Conservation (phyloP, 2,113 vertebrate species). For the Prinia subflava region DNA sequence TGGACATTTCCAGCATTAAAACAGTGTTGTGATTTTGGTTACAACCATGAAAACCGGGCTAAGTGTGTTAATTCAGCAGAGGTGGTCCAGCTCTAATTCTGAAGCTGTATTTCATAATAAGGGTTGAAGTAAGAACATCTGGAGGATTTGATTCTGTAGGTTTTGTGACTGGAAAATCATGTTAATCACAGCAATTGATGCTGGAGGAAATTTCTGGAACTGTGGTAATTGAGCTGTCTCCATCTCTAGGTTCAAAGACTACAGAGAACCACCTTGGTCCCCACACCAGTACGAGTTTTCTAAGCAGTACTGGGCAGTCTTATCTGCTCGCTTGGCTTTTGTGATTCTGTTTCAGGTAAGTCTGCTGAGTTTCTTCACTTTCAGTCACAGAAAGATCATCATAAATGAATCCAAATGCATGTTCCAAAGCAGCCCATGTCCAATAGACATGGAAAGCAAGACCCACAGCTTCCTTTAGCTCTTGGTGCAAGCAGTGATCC, state of each 20-base stretch:
- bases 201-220: neutral
- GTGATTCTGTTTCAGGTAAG: slow-evolving; percentile 96
- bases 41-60: neutral
- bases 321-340: slow-evolving; percentile 92
- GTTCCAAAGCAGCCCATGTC: neutral
- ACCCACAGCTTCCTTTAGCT: neutral
- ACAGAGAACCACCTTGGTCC: slow-evolving; percentile 94
- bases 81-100: slow-evolving; percentile 2
- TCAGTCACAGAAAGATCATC: neutral
- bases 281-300: slow-evolving; percentile 88
- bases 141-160: neutral
- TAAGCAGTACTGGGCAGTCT: slow-evolving; percentile 93
- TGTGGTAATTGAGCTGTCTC: neutral
- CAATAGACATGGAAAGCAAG: neutral
- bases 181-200: neutral
- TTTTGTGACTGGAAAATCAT: neutral
- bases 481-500: neutral
- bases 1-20: neutral
- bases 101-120: neutral
- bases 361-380: neutral
- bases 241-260: slow-evolving; percentile 90
- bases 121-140: neutral
- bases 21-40: neutral
- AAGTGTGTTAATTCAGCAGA: neutral
- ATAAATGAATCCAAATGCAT: neutral